A percentile compares a stretch with the other conserved stretches of the same genome.
Evolutionary conservation across 2,113 vertebrate species (phyloP).

Genomic region (Hymenochirus boettgeri): DNA sequence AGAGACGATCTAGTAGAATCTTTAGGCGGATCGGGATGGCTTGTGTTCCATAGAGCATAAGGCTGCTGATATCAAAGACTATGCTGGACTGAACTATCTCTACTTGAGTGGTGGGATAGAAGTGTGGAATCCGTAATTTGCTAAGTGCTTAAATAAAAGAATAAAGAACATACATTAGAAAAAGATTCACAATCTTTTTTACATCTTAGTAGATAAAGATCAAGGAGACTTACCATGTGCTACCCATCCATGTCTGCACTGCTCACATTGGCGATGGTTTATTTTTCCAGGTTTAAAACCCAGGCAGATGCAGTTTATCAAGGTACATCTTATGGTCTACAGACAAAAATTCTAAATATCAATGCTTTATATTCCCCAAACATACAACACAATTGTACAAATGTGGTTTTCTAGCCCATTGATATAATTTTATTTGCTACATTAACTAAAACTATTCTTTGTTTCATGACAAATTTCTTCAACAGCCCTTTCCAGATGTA

Average conservation of each 20-base stretch:
- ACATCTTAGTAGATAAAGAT: not conserved
- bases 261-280: conserved; percentile 89
- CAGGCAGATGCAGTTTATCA: conserved; percentile 89
- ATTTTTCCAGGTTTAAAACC: conserved; percentile 91
- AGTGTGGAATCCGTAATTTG: conserved; percentile 85
- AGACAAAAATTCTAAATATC: conserved; percentile 45
- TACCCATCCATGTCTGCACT: conserved; percentile 96
- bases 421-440: no score
- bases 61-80: conserved; percentile 95
- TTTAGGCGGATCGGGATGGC: conserved; percentile 93
- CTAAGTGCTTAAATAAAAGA: conserved; percentile 77
- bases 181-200: not conserved
- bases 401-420: no score
- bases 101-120: conserved; percentile 88
- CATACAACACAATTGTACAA: no score
- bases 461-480: no score
- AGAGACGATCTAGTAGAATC: conserved; percentile 94
- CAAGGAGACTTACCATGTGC: conserved; percentile 77
- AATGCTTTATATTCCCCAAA: no score
- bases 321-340: conserved; percentile 89
- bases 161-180: conserved; percentile 1
- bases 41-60: conserved; percentile 95
- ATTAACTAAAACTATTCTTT: no score
- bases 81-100: conserved; percentile 97
- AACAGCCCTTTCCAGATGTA: no score